phyloP scores from a whole-genome alignment of 1,140 invertebrate genomes.

The Drepana arcuata region DNA sequence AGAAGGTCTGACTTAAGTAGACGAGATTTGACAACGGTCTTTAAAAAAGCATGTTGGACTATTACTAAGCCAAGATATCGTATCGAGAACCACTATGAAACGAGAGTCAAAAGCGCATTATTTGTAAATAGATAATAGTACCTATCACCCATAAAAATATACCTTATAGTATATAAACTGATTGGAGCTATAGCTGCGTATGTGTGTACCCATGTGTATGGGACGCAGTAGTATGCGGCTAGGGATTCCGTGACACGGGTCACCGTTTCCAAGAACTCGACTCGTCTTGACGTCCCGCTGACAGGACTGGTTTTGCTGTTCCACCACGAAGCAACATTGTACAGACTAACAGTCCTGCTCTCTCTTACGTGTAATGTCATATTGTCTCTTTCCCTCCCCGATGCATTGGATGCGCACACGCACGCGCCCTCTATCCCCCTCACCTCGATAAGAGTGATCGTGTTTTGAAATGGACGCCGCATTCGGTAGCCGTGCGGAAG shows the following conservation, averaged over 20 bases:
- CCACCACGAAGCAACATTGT: slow-evolving; percentile 55
- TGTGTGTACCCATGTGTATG: slow-evolving; percentile 26
- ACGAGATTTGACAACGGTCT: too few relatives aligned
- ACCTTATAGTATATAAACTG: too few relatives aligned
- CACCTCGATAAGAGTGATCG: slow-evolving; percentile 50
- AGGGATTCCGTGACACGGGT: slow-evolving; percentile 70
- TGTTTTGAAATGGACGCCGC: slow-evolving; percentile 51
- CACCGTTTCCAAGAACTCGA: slow-evolving; percentile 67
- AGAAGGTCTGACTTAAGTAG: too few relatives aligned
- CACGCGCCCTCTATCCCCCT: slow-evolving; percentile 59
- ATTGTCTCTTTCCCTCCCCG: slow-evolving; percentile 25
- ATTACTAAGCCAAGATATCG: too few relatives aligned
- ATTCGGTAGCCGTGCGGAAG: slow-evolving; percentile 56
- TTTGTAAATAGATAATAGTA: too few relatives aligned
- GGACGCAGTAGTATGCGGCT: slow-evolving; percentile 37
- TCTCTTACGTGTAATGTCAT: slow-evolving; percentile 12
- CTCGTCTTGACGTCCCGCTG: slow-evolving; percentile 68
- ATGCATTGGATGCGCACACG: slow-evolving; percentile 58
- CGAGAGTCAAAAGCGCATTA: too few relatives aligned
- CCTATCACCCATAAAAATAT: too few relatives aligned
- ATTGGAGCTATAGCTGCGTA: too few relatives aligned
- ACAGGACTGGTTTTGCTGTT: slow-evolving; percentile 68
- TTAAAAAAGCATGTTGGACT: too few relatives aligned
- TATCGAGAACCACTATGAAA: too few relatives aligned
- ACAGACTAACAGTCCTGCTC: slow-evolving; percentile 31